Conservation (phyloP, 2,113 vertebrate genomes). For the Illadopsis cleaveri region DNA sequence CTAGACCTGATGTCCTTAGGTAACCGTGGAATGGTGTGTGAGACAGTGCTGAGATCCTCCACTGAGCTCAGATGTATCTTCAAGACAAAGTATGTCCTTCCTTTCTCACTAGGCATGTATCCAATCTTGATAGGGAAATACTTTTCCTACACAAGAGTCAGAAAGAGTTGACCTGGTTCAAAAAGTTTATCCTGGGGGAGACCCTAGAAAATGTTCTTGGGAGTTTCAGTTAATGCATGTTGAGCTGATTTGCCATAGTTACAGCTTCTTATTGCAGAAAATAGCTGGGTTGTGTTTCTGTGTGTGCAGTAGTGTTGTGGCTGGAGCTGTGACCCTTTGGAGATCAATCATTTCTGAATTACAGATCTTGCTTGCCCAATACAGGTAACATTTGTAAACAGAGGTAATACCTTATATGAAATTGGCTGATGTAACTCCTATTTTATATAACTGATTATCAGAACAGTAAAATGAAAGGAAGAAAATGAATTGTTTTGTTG, state of each 20-base stretch:
- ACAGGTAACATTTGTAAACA: not conserved
- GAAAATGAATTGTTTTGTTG: not conserved
- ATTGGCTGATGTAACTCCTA: not conserved
- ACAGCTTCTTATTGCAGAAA: not conserved
- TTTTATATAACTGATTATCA: not conserved
- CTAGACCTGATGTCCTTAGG: not conserved
- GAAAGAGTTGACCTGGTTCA: not conserved
- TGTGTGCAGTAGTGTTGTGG: not conserved
- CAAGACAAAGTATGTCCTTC: not conserved
- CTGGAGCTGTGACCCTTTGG: not conserved
- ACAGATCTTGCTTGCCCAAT: not conserved
- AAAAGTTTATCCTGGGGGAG: not conserved
- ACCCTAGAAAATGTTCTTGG: not conserved
- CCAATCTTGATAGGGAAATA: not conserved
- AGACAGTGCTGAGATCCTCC: not conserved
- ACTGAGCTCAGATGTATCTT: not conserved
- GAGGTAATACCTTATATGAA: not conserved
- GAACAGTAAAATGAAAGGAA: not conserved
- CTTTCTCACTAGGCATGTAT: not conserved
- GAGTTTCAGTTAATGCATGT: not conserved
- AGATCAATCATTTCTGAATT: constrained; percentile 8
- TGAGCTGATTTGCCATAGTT: not conserved
- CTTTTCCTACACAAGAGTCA: not conserved
- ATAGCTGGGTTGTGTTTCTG: not conserved
- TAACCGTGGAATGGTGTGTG: not conserved